Evolutionary conservation across 2,888 invertebrate genomes (phyloP).

Genomic region (Mythimna ferrago): DNA sequence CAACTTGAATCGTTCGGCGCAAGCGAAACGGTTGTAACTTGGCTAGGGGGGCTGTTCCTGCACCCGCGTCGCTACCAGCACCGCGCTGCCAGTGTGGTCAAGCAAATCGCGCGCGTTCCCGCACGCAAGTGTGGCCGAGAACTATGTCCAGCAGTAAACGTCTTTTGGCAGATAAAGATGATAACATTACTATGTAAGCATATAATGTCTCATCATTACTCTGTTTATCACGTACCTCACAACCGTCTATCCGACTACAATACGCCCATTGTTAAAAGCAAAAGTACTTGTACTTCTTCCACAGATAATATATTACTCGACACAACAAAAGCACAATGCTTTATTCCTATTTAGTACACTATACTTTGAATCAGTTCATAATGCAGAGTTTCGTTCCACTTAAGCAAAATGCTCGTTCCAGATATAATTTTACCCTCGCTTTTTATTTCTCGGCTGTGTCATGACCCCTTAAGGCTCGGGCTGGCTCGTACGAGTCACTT

Average conservation of each 20-base stretch:
- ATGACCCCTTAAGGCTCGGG: conserved; percentile 61
- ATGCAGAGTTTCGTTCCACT: conserved; percentile 65
- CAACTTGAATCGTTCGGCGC: too few relatives aligned
- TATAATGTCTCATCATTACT: conserved; percentile 1
- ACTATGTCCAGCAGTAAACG: too few relatives aligned
- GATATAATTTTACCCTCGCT: conserved; percentile 67
- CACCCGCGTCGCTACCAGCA: too few relatives aligned
- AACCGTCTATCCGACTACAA: conserved; percentile 27
- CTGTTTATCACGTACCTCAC: conserved; percentile 26
- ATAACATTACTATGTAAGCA: too few relatives aligned
- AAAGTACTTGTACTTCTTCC: conserved; percentile 34
- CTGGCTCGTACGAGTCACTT: conserved; percentile 61
- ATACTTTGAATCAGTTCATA: conserved; percentile 58
- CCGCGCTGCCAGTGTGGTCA: too few relatives aligned
- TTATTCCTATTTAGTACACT: conserved; percentile 56
- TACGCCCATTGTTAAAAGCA: conserved; percentile 16
- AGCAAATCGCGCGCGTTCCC: too few relatives aligned
- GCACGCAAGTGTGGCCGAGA: too few relatives aligned
- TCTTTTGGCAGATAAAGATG: too few relatives aligned
- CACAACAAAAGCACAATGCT: conserved; percentile 67
- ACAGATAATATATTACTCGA: conserved; percentile 61
- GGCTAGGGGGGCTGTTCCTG: too few relatives aligned
- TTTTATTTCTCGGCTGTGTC: conserved; percentile 63
- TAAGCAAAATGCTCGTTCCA: conserved; percentile 62
- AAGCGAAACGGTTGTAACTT: too few relatives aligned